Conservation (phyloP, 2,797 vertebrate genomes). For the Nasua narica region DNA sequence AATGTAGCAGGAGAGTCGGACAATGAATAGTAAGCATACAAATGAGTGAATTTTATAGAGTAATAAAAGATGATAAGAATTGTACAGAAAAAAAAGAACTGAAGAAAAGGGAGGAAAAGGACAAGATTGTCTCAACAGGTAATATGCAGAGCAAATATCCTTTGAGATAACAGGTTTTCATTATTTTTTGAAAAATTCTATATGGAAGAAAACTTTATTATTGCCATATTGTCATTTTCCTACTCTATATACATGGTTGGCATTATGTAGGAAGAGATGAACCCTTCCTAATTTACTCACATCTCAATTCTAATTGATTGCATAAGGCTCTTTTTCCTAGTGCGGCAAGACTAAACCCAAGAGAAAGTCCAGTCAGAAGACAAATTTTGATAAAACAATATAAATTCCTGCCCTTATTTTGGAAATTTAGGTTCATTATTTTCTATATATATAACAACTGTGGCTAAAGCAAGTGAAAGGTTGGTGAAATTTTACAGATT, state of each 20-base stretch:
- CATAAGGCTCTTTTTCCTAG: not conserved
- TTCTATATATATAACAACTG: not conserved
- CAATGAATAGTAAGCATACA: not conserved
- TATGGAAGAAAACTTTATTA: not conserved
- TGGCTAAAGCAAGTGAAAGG: not conserved
- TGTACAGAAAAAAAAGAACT: not conserved
- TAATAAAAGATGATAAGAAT: not conserved
- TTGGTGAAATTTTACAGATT: conserved; percentile 5
- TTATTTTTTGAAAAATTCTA: not conserved
- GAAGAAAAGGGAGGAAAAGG: not conserved
- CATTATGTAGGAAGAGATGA: not conserved
- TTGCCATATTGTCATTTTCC: not conserved
- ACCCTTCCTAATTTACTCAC: not conserved
- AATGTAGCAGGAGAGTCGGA: not conserved
- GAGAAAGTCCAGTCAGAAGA: not conserved
- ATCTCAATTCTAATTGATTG: not conserved
- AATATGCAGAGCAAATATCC: not conserved
- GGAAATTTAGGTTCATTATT: not conserved
- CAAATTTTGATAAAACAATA: not conserved
- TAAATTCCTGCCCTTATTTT: not conserved
- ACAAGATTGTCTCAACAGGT: not conserved
- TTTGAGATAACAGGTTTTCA: not conserved
- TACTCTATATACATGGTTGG: not conserved
- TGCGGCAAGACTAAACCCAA: not conserved
- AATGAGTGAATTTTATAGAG: not conserved